A percentile compares a stretch with the other conserved stretches of the same genome.
Conservation (phyloP, 2,113 vertebrate species). For the Nannobrachium achirus region DNA sequence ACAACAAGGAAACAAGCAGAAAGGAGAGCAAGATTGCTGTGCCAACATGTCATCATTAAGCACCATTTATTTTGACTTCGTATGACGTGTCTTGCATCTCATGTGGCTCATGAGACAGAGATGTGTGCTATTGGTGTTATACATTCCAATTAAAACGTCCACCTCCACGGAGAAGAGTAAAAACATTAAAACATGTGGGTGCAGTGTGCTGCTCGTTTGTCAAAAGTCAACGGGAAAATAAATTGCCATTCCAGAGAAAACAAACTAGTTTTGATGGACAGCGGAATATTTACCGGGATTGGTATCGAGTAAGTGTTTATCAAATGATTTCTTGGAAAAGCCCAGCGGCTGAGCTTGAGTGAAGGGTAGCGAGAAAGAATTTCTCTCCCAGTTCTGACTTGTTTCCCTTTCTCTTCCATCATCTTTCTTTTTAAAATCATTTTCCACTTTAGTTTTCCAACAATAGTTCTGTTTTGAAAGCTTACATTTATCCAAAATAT, state of each 20-base stretch:
- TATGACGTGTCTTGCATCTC: too few species aligned
- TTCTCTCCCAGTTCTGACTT: background rate
- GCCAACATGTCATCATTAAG: constrained; percentile 20
- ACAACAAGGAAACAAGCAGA: constrained; percentile 31
- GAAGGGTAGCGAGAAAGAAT: background rate
- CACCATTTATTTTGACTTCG: too few species aligned
- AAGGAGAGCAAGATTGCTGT: constrained; percentile 1
- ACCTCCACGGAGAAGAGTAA: constrained; percentile 29
- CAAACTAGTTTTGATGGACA: constrained; percentile 2
- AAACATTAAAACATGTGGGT: constrained; percentile 35
- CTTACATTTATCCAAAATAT: too few species aligned
- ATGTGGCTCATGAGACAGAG: constrained; percentile 60
- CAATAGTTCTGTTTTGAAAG: too few species aligned
- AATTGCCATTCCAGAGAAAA: constrained; percentile 22
- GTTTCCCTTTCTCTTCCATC: background rate
- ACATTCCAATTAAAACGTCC: too few species aligned
- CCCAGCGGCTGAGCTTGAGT: background rate
- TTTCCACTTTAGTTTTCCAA: background rate
- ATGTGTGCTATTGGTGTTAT: constrained; percentile 60
- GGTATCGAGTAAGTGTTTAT: background rate
- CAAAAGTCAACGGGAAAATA: constrained; percentile 20
- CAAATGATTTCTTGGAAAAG: background rate
- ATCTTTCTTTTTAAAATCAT: background rate
- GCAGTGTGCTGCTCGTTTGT: constrained; percentile 23
- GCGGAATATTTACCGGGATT: background rate